Percentiles rank a stretch among this genome's conserved stretches.
phyloP scores from a whole-genome alignment of 1,140 invertebrate species.

The Sitobion miscanthi region DNA sequence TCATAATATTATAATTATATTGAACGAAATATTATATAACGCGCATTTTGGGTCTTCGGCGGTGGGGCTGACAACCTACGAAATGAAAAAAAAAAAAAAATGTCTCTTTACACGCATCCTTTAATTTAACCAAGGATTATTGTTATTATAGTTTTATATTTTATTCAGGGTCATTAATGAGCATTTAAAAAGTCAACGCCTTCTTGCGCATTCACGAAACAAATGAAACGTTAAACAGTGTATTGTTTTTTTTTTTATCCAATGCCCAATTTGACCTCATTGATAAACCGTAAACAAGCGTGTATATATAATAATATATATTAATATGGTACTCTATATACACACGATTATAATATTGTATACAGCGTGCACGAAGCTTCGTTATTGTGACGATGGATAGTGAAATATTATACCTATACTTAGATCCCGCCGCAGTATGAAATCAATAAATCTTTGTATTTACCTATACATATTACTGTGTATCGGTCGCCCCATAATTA shows the following conservation, averaged over 20 bases:
- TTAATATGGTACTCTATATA: background rate
- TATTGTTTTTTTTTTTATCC: constrained; percentile 21
- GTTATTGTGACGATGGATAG: background rate
- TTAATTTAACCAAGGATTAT: background rate
- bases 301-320: constrained; percentile 19
- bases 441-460: background rate
- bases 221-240: constrained; percentile 5
- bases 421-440: background rate
- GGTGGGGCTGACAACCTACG: background rate
- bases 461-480: background rate
- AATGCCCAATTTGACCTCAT: constrained; percentile 26
- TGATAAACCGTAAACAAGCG: constrained; percentile 33
- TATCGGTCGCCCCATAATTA: background rate
- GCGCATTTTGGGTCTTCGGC: background rate
- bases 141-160: constrained; percentile 11
- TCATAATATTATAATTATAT: background rate
- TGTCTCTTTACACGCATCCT: background rate
- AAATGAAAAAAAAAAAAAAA: background rate
- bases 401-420: too few relatives aligned
- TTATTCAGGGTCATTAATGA: constrained; percentile 24
- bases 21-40: constrained; percentile 4
- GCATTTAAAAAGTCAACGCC: constrained; percentile 24
- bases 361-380: background rate
- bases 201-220: background rate
- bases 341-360: background rate